Evolutionary conservation across 2,888 invertebrate genomes (phyloP).

Genomic region (Sympetrum striolatum): DNA sequence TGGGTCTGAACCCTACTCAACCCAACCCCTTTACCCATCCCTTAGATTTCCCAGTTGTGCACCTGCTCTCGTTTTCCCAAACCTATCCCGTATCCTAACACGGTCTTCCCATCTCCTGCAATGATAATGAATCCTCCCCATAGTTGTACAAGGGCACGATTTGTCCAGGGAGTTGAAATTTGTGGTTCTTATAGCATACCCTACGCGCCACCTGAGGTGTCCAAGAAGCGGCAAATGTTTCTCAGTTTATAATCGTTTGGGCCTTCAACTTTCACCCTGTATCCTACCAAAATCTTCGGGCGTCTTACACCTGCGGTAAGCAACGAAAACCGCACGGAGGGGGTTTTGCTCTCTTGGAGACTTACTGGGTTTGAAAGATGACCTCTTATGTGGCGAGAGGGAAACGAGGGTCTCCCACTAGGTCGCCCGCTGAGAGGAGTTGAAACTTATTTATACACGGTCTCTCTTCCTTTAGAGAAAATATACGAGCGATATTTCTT

Average conservation of each 20-base stretch:
- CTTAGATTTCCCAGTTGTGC: background rate
- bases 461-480: constrained; percentile 4
- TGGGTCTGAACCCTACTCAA: background rate
- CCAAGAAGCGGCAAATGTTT: constrained; percentile 17
- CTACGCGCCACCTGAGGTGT: constrained; percentile 12
- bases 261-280: background rate
- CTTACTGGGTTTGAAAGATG: constrained; percentile 29
- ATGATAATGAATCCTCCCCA: constrained; percentile 22
- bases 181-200: constrained; percentile 7
- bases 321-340: constrained; percentile 7
- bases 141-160: background rate
- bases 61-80: background rate
- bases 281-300: background rate
- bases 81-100: background rate
- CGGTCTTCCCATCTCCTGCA: constrained; percentile 1
- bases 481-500: background rate
- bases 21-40: background rate
- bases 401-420: background rate
- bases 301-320: background rate
- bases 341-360: background rate
- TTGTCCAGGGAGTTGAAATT: constrained; percentile 2
- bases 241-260: constrained; percentile 8
- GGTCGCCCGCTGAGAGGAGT: background rate
- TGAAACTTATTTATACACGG: background rate
- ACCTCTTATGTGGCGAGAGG: background rate